Evolutionary conservation across 2,888 invertebrate genomes (phyloP), one percentile per base, ranked within the genome.

Genomic region (Acanthosoma haemorrhoidale): DNA sequence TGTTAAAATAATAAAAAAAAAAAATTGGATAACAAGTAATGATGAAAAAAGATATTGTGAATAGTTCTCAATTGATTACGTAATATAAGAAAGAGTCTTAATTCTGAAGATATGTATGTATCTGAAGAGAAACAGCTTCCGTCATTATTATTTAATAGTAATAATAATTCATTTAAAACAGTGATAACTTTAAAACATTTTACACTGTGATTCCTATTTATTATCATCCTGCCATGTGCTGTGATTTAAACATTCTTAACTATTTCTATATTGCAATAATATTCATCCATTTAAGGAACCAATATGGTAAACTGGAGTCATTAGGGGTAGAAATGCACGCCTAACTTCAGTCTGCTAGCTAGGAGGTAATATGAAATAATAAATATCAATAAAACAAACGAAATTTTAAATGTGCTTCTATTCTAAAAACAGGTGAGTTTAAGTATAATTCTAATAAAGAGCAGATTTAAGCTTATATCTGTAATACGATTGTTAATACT

Each of bases 141-240:
- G n/a, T n/a, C n/a, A n/a, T n/a, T n/a, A n/a, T n/a, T n/a, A 21
- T 13, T 43, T 13, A 25, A 25, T 25, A 51, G 25, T 51, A 51
- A 25, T n/a, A n/a, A 51, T n/a, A 9, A 25, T 25, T 51, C n/a
- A 51, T 51, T 51, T 25, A 5, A 51, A 51, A 6, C 25, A n/a
- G 5, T 25, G 51, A 51, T n/a, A 51, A 6, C 29, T 51, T 11
- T 51, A 25, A 51, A 11, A n/a, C n/a, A 13, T 25, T 51, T 25
- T 0, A 25, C 2, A 29, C 11, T 21, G 21, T 43, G 1, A 21
- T 21, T 43, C 9, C 18, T 21, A 51, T 67, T 67, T 41, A 18
- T 41, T 51, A 57, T 16, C 57, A 51, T 67, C 67, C 67, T 67
- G 67, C 67, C 67, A 67, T 25, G 31, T 34, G 36, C 67, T 67